These are phyloP conservation scores for Lasioglossum albipes DNA, from an alignment of 1,140 invertebrate genomes.

Conservation along the genomic window DNA sequence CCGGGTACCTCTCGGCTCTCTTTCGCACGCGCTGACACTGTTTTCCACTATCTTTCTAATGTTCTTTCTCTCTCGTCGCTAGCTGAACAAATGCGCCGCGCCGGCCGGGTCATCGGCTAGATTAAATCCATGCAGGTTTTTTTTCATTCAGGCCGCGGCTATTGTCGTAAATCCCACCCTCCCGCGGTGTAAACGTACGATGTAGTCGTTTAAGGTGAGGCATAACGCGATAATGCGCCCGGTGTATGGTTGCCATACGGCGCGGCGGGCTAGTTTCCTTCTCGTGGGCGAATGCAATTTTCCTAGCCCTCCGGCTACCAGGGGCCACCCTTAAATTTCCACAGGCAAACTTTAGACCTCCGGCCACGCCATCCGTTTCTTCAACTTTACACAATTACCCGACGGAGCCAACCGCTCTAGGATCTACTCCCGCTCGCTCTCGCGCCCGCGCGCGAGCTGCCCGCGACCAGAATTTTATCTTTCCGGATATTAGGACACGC, in stretches of 20 bases:
- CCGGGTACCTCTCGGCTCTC: too few species aligned
- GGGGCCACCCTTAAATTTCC: slow-evolving; percentile 38
- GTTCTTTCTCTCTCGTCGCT: too few species aligned
- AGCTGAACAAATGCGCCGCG: slow-evolving; percentile 8
- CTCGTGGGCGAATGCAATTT: slow-evolving; percentile 56
- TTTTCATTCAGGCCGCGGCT: slow-evolving; percentile 42
- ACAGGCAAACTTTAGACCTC: slow-evolving; percentile 38
- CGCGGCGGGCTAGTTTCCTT: slow-evolving; percentile 8
- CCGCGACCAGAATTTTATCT: background rate
- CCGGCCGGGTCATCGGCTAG: slow-evolving; percentile 28
- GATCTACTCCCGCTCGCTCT: background rate
- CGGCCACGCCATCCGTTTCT: slow-evolving; percentile 48
- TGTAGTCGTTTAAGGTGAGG: slow-evolving; percentile 55
- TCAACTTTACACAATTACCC: slow-evolving; percentile 52
- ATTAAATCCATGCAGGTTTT: slow-evolving; percentile 53
- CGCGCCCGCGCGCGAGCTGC: too few species aligned
- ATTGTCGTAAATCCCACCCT: slow-evolving; percentile 43
- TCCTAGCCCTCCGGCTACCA: slow-evolving; percentile 29
- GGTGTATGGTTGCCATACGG: background rate
- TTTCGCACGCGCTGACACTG: too few species aligned
- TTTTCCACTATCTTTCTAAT: too few species aligned
- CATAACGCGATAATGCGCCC: slow-evolving; percentile 58
- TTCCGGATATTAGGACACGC: background rate
- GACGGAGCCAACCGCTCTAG: background rate
- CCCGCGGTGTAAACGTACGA: slow-evolving; percentile 47